A percentile compares a stretch with the other conserved stretches of the same genome.
phyloP scores from a whole-genome alignment of 2,888 invertebrate species.

The Callimorpha dominula region DNA sequence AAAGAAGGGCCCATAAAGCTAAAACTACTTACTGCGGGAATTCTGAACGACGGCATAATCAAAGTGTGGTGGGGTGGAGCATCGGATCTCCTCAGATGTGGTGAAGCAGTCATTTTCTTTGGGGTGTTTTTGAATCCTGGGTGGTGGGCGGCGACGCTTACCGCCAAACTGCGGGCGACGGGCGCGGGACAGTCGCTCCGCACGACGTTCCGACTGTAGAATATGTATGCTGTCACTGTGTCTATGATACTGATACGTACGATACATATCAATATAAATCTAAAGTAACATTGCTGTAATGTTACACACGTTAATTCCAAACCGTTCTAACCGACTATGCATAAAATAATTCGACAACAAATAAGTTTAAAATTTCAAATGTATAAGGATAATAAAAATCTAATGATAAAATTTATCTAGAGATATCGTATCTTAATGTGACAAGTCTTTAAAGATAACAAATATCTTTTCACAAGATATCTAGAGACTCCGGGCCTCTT shows the following conservation, averaged over 20 bases:
- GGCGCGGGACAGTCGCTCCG: slow-evolving; percentile 78
- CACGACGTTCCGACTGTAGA: slow-evolving; percentile 79
- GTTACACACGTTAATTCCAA: neutral
- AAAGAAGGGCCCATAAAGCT: neutral
- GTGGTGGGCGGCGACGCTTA: slow-evolving; percentile 73
- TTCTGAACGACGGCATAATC: slow-evolving; percentile 76
- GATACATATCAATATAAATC: neutral
- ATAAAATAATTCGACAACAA: neutral
- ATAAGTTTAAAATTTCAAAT: neutral
- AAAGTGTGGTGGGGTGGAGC: slow-evolving; percentile 74
- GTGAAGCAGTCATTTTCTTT: slow-evolving; percentile 76
- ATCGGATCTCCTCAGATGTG: slow-evolving; percentile 69
- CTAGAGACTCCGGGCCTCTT: neutral
- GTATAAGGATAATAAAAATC: neutral
- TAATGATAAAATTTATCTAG: neutral
- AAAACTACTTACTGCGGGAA: slow-evolving; percentile 68
- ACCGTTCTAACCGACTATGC: neutral
- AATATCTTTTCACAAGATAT: neutral
- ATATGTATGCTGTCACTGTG: neutral
- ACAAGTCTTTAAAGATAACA: neutral
- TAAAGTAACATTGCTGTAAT: neutral
- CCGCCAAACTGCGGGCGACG: slow-evolving; percentile 78
- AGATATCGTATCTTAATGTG: neutral
- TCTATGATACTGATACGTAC: neutral
- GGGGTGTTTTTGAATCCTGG: slow-evolving; percentile 69